Base-by-base conservation (phyloP, 2,113 vertebrate genomes). In the Phalacrocorax carbo region DNA sequence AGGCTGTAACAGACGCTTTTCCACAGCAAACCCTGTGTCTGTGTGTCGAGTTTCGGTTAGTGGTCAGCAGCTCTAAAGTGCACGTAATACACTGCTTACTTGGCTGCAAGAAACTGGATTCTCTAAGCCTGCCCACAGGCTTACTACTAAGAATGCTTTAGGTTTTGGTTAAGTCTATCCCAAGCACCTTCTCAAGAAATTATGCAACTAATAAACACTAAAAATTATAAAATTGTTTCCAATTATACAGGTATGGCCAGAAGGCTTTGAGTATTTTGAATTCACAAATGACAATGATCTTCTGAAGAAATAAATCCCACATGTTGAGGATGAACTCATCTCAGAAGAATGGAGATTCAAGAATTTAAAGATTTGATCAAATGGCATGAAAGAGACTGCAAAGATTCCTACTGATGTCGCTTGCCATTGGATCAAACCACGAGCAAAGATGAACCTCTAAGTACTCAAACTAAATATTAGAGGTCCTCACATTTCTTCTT, bases 271-370 rank as follows among this genome's bases (percentile, higher is more conserved):
- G 27, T 15, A 12, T 70, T 77, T 2, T 55, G 61, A 61, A 27
- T 14, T 14, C 3, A 2, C 7, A 51, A 70, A 15, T 30, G 27
- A 51, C n/a, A 17, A 34, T 9, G 34, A 64, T 29, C 38, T 68
- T 17, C 73, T 57, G 44, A 69, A 52, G 9, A 68, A 71, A 91
- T 49, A 54, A 72, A 62, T 17, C 38, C 29, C 13, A 5, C 2
- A 7, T 0, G 0, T 0, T 27, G 65, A 60, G 38, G 62, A 66
- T 13, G 10, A 88, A 75, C 27, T 10, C 3, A 38, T 13, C 46
- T 62, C 44, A 83, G 60, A 10, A 32, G 76, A 69, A 36, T 0
- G 6, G 8, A 0, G 4, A 69, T 11, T 49, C 7, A 21, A 36
- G 49, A 70, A 77, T n/a, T 51, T 12, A 29, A 19, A 52, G 69